A percentile compares a stretch with the other conserved stretches of the same genome.
Conservation (phyloP, 2,888 invertebrate genomes). For the Ellobium chinense region DNA sequence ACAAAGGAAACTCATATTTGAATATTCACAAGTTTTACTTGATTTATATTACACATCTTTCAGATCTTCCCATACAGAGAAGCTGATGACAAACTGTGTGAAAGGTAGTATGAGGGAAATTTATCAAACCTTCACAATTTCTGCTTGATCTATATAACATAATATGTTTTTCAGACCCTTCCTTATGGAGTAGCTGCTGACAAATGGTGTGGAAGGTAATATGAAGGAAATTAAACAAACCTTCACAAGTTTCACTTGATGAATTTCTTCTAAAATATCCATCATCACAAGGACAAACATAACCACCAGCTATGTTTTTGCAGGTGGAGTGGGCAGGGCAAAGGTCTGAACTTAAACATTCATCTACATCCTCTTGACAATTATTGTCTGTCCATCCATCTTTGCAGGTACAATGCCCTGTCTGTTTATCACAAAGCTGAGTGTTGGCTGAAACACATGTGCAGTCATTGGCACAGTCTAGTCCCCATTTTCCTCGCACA, state of each 20-base stretch:
- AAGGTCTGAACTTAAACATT: slow-evolving; percentile 15
- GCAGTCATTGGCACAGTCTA: not conserved
- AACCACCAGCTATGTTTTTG: slow-evolving; percentile 27
- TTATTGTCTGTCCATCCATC: slow-evolving; percentile 39
- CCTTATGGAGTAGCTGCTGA: too few relatives aligned
- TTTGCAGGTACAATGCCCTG: slow-evolving; percentile 36
- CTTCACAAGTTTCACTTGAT: not conserved
- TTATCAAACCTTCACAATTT: too few relatives aligned
- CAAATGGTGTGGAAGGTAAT: too few relatives aligned
- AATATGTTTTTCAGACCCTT: too few relatives aligned
- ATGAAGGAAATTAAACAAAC: too few relatives aligned
- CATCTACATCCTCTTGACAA: slow-evolving; percentile 41
- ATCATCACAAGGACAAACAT: slow-evolving; percentile 28
- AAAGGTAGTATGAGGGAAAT: too few relatives aligned
- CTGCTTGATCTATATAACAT: too few relatives aligned
- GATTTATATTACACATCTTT: too few relatives aligned
- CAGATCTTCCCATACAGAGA: too few relatives aligned
- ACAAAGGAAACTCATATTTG: too few relatives aligned
- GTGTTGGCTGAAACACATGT: slow-evolving; percentile 9
- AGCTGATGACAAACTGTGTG: too few relatives aligned
- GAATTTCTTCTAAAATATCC: slow-evolving; percentile 17
- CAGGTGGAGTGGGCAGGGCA: slow-evolving; percentile 24
- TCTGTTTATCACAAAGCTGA: not conserved
- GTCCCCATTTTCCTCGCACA: not conserved
- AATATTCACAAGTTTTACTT: too few relatives aligned